A percentile compares a stretch with the other conserved stretches of the same genome.
These are phyloP conservation scores for Chloroceryle aenea DNA, from an alignment of 2,113 vertebrate genomes.

Conservation along the genomic window DNA sequence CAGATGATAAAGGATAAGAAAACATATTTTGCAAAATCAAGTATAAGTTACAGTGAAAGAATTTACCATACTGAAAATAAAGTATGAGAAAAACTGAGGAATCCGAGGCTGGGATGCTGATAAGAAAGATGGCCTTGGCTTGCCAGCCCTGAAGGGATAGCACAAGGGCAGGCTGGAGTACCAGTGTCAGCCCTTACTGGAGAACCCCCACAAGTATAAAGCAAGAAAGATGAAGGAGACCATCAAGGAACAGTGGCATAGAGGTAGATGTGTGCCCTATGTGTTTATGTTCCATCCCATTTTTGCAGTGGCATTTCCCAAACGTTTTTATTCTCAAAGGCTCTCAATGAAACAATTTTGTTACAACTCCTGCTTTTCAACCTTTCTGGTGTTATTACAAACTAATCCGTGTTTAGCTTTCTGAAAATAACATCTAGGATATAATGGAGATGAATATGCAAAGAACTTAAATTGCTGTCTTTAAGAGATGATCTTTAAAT, in stretches of 20 bases:
- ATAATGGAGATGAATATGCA: background rate
- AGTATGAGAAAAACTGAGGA: background rate
- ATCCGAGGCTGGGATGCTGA: fast-evolving
- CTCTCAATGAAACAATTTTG: background rate
- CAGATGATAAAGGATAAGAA: background rate
- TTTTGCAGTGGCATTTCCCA: background rate
- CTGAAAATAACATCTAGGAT: background rate
- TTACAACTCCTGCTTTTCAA: background rate
- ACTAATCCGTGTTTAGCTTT: background rate
- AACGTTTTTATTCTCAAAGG: background rate
- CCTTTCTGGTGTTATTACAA: background rate
- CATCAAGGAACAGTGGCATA: background rate
- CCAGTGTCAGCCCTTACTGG: background rate
- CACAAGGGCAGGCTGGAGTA: background rate
- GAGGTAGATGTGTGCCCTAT: fast-evolving
- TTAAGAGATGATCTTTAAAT: background rate
- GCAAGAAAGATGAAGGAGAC: background rate
- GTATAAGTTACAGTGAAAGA: background rate
- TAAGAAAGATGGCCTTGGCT: fast-evolving
- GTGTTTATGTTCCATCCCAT: background rate
- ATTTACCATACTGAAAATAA: background rate
- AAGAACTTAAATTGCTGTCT: background rate
- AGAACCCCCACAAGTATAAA: background rate
- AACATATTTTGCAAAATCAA: background rate
- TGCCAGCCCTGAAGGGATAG: background rate